phyloP scores from a whole-genome alignment of 2,797 vertebrate genomes.

The Nannoperca australis region DNA sequence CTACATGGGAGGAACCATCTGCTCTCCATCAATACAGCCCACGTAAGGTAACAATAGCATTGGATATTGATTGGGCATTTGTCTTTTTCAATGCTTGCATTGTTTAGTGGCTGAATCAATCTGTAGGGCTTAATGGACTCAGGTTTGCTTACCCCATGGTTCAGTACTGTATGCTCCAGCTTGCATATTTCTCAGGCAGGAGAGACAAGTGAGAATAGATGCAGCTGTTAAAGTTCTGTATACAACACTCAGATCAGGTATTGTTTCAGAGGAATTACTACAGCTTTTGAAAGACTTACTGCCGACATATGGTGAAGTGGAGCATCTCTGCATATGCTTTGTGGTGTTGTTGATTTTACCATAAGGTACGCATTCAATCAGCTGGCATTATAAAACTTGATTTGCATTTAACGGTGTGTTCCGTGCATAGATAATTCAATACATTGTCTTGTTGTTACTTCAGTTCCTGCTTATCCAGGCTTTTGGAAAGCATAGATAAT shows the following conservation, averaged over 20 bases:
- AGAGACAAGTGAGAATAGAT: slow-evolving; percentile 45
- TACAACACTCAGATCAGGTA: slow-evolving; percentile 21
- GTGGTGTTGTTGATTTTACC: slow-evolving; percentile 34
- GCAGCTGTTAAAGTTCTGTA: slow-evolving; percentile 33
- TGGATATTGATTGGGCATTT: slow-evolving; percentile 74
- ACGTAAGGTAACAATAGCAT: slow-evolving; percentile 62
- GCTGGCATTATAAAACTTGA: slow-evolving; percentile 44
- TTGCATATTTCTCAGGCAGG: slow-evolving; percentile 34
- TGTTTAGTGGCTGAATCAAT: slow-evolving; percentile 82
- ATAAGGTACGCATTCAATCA: slow-evolving; percentile 25
- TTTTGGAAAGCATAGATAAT: slow-evolving; percentile 41
- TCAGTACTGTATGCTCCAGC: slow-evolving; percentile 74
- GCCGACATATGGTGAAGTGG: slow-evolving; percentile 48
- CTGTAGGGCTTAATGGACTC: slow-evolving; percentile 79
- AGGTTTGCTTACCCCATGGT: slow-evolving; percentile 78
- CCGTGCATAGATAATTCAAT: slow-evolving; percentile 51
- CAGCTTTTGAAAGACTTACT: slow-evolving; percentile 39
- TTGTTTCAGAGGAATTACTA: slow-evolving; percentile 52
- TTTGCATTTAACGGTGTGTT: slow-evolving; percentile 52
- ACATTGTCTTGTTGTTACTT: slow-evolving; percentile 33
- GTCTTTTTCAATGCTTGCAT: slow-evolving; percentile 79
- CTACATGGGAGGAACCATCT: slow-evolving; percentile 50
- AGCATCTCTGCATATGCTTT: slow-evolving; percentile 33
- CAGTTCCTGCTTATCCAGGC: slow-evolving; percentile 32
- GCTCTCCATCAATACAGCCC: slow-evolving; percentile 53